Conservation (phyloP, 2,113 vertebrate species). For the Corythoichthys haematopterus region DNA sequence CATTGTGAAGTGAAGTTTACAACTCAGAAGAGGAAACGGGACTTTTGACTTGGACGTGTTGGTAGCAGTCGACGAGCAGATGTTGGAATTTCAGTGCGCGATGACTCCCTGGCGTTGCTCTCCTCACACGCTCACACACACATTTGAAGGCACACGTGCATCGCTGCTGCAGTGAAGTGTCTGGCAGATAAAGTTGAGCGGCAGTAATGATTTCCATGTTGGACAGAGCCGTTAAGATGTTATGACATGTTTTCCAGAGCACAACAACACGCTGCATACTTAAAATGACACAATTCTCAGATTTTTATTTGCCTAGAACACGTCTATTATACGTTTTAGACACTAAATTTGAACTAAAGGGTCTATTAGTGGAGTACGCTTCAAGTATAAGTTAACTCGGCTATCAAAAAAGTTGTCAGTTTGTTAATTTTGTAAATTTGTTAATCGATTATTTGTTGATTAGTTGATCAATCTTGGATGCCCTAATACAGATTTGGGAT, state of each 20-base stretch:
- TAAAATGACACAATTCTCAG: not conserved
- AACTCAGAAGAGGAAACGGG: not conserved
- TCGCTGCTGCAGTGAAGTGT: conserved; percentile 20
- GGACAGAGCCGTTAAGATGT: conserved; percentile 53
- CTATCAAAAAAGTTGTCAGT: too few species aligned
- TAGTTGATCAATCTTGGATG: too few species aligned
- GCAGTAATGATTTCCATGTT: conserved; percentile 62
- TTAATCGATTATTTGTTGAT: too few species aligned
- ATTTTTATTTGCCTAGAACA: not conserved
- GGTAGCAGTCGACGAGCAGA: conserved; percentile 59
- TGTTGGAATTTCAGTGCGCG: conserved; percentile 68
- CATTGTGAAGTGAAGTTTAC: not conserved
- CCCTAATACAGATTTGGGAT: too few species aligned
- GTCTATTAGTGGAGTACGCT: too few species aligned
- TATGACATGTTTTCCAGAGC: conserved; percentile 41
- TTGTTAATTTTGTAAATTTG: too few species aligned
- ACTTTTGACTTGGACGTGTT: conserved; percentile 3
- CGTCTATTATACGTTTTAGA: not conserved
- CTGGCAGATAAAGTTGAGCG: conserved; percentile 30
- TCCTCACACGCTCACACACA: conserved; percentile 8
- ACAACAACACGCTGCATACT: not conserved
- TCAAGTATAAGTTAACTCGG: too few species aligned
- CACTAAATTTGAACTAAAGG: not conserved
- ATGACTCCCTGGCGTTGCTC: conserved; percentile 55
- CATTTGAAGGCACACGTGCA: conserved; percentile 26